Evolutionary conservation across 2,888 invertebrate genomes (phyloP), one percentile per base, ranked within the genome.

Genomic region (Plebejus melissa): DNA sequence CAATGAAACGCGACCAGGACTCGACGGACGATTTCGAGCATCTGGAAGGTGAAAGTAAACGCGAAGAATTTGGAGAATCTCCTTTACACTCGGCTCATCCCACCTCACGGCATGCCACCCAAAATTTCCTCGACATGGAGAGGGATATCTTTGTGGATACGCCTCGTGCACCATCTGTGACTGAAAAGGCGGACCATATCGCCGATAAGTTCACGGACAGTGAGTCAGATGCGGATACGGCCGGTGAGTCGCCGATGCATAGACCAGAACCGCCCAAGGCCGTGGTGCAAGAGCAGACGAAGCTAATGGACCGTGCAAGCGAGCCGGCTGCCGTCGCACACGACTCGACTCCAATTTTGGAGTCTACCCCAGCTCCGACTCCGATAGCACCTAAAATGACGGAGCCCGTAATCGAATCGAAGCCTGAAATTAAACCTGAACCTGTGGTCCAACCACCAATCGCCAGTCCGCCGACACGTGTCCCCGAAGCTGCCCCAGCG

Each of bases 21-120:
- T 96, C 96, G 50, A 92, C 95, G 78, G 96, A 96, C 83, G 96
- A 96, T 89, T 96, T 96, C 86, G 96, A 96, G 87, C 96, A 96
- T 87, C 90, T 96, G 80, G 96, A 95, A 80, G 95, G 95, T 82
- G 95, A 95, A 78, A 89, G 90, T 72, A 86, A 84, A 78, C 90
- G 82, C 69, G 85, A 88, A 76, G 90, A 91, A 76, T 77, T 84
- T 75, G 82, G 84, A 60, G 90, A 88, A 78, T 86, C 88, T 7
- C 89, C 88, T 72, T 83, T 84, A 76, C 88, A 88, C 77, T 84
- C 83, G 77, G 76, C 76, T 16, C 85, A 82, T 74, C 79, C 77
- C 46, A 80, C 78, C 7, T 80, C 84, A 65, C 86, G 88, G 69
- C 81, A 83, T 76, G 88, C 87, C 79, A 86, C 90, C 69, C 92